These are phyloP conservation scores for Melangyna quadrimaculata DNA, from an alignment of 2,888 invertebrate species.

Conservation along the genomic window DNA sequence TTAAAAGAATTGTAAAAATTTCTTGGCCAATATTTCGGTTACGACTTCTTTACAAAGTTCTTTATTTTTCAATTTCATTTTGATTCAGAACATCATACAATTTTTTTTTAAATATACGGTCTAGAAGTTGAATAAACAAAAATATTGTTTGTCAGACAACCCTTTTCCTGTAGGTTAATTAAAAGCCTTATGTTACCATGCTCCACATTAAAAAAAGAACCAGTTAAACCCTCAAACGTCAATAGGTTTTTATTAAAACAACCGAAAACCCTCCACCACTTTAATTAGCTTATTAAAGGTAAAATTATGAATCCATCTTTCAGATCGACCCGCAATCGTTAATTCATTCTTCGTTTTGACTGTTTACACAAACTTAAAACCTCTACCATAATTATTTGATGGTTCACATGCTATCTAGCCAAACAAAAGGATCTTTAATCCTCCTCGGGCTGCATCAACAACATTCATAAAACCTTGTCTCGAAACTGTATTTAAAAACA, in stretches of 20 bases:
- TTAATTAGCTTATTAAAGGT: conserved; percentile 42
- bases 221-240: neutral
- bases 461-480: conserved; percentile 21
- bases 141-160: no score
- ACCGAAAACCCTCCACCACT: neutral
- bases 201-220: neutral
- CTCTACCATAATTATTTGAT: conserved; percentile 45
- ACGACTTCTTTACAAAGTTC: no score
- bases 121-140: no score
- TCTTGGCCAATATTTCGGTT: no score
- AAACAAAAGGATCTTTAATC: conserved; percentile 58
- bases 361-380: conserved; percentile 69
- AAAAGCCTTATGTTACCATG: neutral
- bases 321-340: conserved; percentile 16
- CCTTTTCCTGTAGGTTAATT: neutral
- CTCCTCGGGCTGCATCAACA: conserved; percentile 13
- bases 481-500: conserved; percentile 61
- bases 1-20: no score
- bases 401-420: conserved; percentile 56
- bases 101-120: neutral
- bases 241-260: neutral
- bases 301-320: neutral
- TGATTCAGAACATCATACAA: no score
- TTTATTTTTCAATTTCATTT: no score
- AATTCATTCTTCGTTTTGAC: conserved; percentile 43